Conservation (phyloP, 2,113 vertebrate species). For the Rhea americana region DNA sequence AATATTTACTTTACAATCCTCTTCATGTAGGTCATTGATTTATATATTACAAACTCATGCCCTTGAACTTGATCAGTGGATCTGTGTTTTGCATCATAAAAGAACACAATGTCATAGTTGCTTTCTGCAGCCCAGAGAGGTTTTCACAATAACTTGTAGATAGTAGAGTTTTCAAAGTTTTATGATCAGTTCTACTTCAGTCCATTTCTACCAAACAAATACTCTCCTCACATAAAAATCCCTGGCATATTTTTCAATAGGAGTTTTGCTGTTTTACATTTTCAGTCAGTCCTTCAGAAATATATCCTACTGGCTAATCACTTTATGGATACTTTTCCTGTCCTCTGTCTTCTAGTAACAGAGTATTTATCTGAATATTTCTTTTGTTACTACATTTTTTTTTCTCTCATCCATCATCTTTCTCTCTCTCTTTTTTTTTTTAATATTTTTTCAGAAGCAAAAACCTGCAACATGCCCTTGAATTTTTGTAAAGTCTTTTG, state of each 20-base stretch:
- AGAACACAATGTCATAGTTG: background rate
- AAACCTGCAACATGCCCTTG: background rate
- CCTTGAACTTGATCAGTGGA: slow-evolving; percentile 2
- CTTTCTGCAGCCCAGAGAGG: background rate
- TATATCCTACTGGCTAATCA: background rate
- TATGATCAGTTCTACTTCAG: background rate
- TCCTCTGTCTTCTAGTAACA: background rate
- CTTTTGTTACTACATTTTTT: background rate
- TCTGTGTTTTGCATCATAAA: background rate
- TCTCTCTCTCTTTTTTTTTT: background rate
- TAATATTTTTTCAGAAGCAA: background rate
- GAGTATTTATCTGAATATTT: background rate
- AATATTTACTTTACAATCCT: background rate
- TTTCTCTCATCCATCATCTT: background rate
- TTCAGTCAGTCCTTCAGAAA: background rate
- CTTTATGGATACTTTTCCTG: background rate
- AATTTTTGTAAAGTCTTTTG: background rate
- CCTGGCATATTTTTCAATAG: slow-evolving; percentile 6
- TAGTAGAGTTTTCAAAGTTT: slow-evolving; percentile 6
- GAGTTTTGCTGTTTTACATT: background rate
- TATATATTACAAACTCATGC: background rate
- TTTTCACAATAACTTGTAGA: background rate
- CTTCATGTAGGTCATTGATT: background rate
- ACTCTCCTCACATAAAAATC: background rate
- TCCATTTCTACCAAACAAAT: background rate